Base-by-base conservation (phyloP, 2,797 vertebrate genomes). In the Xenopus petersii region DNA sequence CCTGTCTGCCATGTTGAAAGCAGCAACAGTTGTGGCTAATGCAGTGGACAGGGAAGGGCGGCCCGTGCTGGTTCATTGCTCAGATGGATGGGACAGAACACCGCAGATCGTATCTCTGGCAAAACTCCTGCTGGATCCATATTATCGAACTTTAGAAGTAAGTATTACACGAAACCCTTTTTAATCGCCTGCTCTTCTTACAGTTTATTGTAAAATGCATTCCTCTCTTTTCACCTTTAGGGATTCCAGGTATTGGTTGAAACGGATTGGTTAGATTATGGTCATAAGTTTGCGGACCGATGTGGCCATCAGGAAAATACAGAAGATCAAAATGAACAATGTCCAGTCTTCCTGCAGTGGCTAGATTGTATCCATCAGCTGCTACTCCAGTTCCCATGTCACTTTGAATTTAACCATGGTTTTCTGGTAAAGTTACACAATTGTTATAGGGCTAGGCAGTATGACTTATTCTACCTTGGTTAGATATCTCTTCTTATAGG, bases 321-420 rank as follows among this genome's bases (percentile, higher is more conserved):
- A 0, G 97, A 98, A 42, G 98, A 98, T 55, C 95, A 98, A 81
- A 99, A 94, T 0, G 98, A 99, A 86, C 97, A 98, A 86, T 99
- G 97, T 81, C 98, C 98, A 0, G 97, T 99, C 81, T 99, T 99
- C 86, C 92, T 99, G 75, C 98, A 99, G 90, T 99, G 98, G 97
- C 88, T 99, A 48, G 98, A 99, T 90, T 95, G 95, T n/a, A 88
- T 99, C 64, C 98, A 99, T 87, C 98, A 99, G 90, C 91, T 99
- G 82, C 92, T 98, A 82, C 96, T 96, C 86, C 97, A 99, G 88
- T 99, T 99, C 83, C 98, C 98, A 80, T 99, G 97, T 82, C 90
- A 96, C 73, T 99, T 99, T 13, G 97, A 99, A 89, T 98, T 99
- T 89, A 99, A 98, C 0, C 97, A 99, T 88, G 94, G 97, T 79